Evolutionary conservation across 2,888 invertebrate genomes (phyloP), one percentile per base, ranked within the genome.

Genomic region (Pollenia amentaria): DNA sequence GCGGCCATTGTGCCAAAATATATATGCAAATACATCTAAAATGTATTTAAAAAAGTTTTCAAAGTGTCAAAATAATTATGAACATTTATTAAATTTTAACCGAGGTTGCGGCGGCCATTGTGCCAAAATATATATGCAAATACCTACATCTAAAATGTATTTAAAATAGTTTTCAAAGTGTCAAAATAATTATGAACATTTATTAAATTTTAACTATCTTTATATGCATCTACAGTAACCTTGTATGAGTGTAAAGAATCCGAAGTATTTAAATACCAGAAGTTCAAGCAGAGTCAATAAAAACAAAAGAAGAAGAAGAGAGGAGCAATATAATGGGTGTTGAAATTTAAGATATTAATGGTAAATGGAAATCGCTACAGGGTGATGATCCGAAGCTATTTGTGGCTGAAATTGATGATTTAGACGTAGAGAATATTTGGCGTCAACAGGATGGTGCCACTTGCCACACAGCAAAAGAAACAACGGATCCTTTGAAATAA

Each of bases 81-180:
- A 70, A 70, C 53, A 72, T 44, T 10, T 73, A 73, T 46, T 73
- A 29, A 44, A 72, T 72, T 57, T 14, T 3, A 44, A 44, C 14
- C 44, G 44, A 57, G 21, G 1, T 53, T 55, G 14, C 4, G 1
- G 21, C 11, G 51, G 29, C 40, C 40, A 40, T 21, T 55, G 21
- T n/a, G 14, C 8, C n/a, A n/a, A 60, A 40, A 21, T 44, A 46
- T 7, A n/a, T n/a, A n/a, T n/a, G n/a, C 10, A 57, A 72, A n/a
- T 73, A 29, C 46, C n/a, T n/a, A n/a, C n/a, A 73, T 60, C 46
- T 46, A 21, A 60, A 60, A 73, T 46, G 29, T 60, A 46, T 73
- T 60, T 46, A 29, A 57, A 73, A 73, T 60, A 29, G 46, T 57
- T 46, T 60, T 60, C 57, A 57, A 73, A 72, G 9, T 73, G 60